phyloP scores from a whole-genome alignment of 2,888 invertebrate species.

The Balanococcus diminutus region DNA sequence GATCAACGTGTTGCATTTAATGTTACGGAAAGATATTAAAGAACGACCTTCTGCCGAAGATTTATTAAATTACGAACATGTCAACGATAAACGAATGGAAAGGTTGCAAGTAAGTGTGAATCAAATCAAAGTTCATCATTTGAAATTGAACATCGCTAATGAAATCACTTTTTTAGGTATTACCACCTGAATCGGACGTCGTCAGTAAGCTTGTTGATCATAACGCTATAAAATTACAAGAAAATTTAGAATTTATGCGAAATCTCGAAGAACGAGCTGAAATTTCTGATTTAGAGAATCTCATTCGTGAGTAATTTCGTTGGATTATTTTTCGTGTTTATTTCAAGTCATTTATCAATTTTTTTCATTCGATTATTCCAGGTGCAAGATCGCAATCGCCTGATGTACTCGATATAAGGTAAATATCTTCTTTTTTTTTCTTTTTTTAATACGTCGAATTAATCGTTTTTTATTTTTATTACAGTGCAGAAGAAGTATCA shows the following conservation, averaged over 20 bases:
- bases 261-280: slow-evolving; percentile 48
- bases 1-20: slow-evolving; percentile 39
- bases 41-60: slow-evolving; percentile 46
- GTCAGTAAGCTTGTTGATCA: slow-evolving; percentile 35
- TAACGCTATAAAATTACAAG: slow-evolving; percentile 47
- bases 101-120: slow-evolving; percentile 4
- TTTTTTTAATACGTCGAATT: neutral
- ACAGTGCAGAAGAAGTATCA: slow-evolving; percentile 34
- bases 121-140: too few relatives aligned
- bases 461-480: neutral
- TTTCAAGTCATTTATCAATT: neutral
- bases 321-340: neutral
- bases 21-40: slow-evolving; percentile 37
- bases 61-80: slow-evolving; percentile 7
- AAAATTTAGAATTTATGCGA: slow-evolving; percentile 44
- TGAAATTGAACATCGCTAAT: neutral
- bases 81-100: slow-evolving; percentile 26
- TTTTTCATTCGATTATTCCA: neutral
- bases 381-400: slow-evolving; percentile 51
- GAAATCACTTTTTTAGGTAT: neutral
- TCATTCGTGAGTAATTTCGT: slow-evolving; percentile 27
- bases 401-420: slow-evolving; percentile 32
- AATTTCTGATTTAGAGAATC: slow-evolving; percentile 43
- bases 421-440: neutral
- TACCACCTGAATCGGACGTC: neutral